Conservation (phyloP, 2,113 vertebrate species). For the Zosterops borbonicus region DNA sequence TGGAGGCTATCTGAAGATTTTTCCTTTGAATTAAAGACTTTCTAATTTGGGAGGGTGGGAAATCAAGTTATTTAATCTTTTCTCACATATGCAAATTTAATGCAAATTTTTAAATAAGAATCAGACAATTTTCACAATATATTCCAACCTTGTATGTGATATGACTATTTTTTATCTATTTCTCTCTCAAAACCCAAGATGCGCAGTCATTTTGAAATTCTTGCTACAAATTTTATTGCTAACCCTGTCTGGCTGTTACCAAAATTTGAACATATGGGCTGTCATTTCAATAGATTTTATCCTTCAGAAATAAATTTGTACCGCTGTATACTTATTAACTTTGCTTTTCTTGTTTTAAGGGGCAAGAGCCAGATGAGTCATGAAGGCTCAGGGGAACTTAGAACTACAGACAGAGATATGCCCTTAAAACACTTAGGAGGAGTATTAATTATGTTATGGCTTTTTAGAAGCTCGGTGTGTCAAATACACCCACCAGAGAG, state of each 20-base stretch:
- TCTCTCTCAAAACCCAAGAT: background rate
- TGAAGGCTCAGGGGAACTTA: background rate
- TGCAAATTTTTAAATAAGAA: background rate
- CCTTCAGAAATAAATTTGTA: background rate
- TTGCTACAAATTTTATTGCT: background rate
- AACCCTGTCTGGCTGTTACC: background rate
- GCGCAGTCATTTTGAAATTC: background rate
- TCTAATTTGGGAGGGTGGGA: background rate
- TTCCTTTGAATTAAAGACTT: slow-evolving; percentile 13
- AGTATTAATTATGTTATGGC: background rate
- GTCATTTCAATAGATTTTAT: background rate
- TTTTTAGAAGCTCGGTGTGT: background rate
- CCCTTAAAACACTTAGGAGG: background rate
- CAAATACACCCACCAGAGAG: background rate
- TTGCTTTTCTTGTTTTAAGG: background rate
- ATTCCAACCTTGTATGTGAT: background rate
- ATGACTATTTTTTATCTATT: background rate
- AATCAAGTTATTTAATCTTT: background rate
- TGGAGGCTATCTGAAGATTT: background rate
- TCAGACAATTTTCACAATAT: slow-evolving; percentile 4
- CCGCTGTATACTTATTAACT: background rate
- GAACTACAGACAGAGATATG: background rate
- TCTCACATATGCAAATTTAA: background rate
- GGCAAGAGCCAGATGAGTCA: fast-evolving
- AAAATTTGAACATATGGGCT: background rate